Base-by-base conservation (phyloP, 2,797 vertebrate genomes). In the Propithecus deckenii region DNA sequence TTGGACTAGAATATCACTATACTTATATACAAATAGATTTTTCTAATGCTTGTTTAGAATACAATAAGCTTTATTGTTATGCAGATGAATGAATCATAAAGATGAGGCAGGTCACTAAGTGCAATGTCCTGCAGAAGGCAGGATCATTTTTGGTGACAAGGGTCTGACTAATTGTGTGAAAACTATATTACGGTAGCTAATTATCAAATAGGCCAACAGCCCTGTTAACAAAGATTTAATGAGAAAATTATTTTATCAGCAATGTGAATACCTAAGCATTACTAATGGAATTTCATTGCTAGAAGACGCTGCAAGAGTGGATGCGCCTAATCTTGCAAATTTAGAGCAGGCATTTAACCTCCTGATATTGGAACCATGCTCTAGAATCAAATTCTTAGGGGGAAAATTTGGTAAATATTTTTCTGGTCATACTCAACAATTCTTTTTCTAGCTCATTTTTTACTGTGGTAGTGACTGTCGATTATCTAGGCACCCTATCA, bases 181-280 rank as follows among this genome's bases (percentile, higher is more conserved):
- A 79, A 76, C 65, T 48, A 59, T 7, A 85, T 74, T 92, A 59
- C 18, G 46, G 22, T 5, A 72, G 48, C 67, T 89, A 91, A 89
- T 83, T 69, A 83, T 76, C 30, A 81, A 91, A 65, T 11, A 88
- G 75, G 48, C 50, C 92, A 85, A 85, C 74, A 88, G 55, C 50
- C 9, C 20, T 88, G 22, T 90, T 85, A 71, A 80, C 43, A 81
- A 72, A 95, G 76, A 93, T 81, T 85, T 80, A 89, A 76, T 69
- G 71, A 94, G 84, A 86, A 86, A 76, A 94, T 94, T 88, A 87
- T 57, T 92, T 92, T 76, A 91, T 84, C 25, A 85, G 35, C 65
- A 92, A 41, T 22, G 10, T 85, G 63, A 87, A n/a, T 80, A 59
- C 15, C 72, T 59, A 71, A 91, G 83, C 46, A 71, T 72, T 90